Base-by-base conservation (phyloP, 2,113 vertebrate species). In the Sorex fumeus region DNA sequence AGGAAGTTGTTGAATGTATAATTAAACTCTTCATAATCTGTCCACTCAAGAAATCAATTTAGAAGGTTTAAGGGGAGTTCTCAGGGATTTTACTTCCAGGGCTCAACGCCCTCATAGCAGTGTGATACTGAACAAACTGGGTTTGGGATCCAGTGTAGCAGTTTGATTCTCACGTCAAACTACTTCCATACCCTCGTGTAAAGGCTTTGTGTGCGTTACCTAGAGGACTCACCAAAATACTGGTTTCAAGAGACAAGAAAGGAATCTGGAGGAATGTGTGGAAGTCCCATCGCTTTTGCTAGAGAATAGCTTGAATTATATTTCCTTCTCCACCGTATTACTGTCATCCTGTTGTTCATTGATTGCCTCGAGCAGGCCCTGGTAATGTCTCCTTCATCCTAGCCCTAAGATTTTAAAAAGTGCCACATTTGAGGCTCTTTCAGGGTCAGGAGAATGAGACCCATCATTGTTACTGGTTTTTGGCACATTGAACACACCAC, bases 271-370 rank as follows among this genome's bases (percentile, higher is more conserved):
- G 23, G 8, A 72, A 19, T 83, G 62, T 64, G 7, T 45, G 57
- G 23, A 77, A 75, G 36, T n/a, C 32, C 13, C 4, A 4, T 81
- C 34, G 45, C 47, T 36, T 64, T 67, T 87, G n/a, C 50, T 80
- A 32, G 60, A 79, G 45, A 81, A 77, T 40, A 93, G 74, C 12
- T 45, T 95, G 30, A 77, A 69, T 11, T 40, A 9, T 77, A 23
- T n/a, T n/a, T 40, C 28, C 40, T 81, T n/a, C 53, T 78, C 4
- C 25, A 67, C 0, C 45, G 3, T 72, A n/a, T n/a, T n/a, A n/a
- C n/a, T n/a, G n/a, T n/a, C n/a, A n/a, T n/a, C n/a, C n/a, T n/a
- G n/a, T n/a, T n/a, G n/a, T n/a, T n/a, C n/a, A n/a, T n/a, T n/a
- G n/a, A n/a, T n/a, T n/a, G n/a, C n/a, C n/a, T n/a, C n/a, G n/a